Evolutionary conservation across 2,797 vertebrate species (phyloP).

Genomic region (Hemibagrus guttatus): DNA sequence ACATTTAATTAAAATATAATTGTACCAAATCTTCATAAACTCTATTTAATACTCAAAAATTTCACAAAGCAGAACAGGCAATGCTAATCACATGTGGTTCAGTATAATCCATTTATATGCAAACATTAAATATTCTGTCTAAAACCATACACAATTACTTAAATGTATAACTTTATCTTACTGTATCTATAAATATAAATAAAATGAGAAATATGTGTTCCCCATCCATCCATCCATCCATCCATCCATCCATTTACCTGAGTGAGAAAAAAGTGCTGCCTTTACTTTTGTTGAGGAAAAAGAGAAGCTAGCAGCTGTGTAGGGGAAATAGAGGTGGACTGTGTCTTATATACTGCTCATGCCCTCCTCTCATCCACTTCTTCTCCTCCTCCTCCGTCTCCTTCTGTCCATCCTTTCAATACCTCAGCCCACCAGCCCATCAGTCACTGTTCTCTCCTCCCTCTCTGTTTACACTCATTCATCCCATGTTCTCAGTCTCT

Average conservation of each 20-base stretch:
- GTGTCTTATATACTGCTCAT: constrained; percentile 75
- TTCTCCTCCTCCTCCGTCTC: constrained; percentile 47
- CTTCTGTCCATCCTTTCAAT: constrained; percentile 41
- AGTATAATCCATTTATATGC: not conserved
- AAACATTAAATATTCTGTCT: not conserved
- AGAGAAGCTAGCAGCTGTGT: constrained; percentile 58
- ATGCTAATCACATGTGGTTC: not conserved
- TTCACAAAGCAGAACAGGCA: not conserved
- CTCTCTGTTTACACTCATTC: constrained; percentile 61
- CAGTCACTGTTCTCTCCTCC: constrained; percentile 30
- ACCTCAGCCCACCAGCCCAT: constrained; percentile 40
- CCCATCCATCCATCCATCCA: constrained; percentile 25
- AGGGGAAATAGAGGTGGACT: constrained; percentile 51
- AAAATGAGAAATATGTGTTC: too few species aligned
- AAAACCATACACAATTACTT: not conserved
- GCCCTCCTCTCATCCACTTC: constrained; percentile 62
- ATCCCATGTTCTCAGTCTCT: constrained; percentile 17
- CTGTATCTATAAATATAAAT: not conserved
- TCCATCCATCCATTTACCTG: constrained; percentile 70
- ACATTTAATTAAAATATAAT: not conserved
- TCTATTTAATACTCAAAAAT: not conserved
- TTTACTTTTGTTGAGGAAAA: constrained; percentile 52
- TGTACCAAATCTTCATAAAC: not conserved
- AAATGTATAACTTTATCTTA: not conserved
- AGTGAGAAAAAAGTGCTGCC: constrained; percentile 54